phyloP scores from a whole-genome alignment of 2,113 vertebrate genomes.

The Arothron firmamentum region DNA sequence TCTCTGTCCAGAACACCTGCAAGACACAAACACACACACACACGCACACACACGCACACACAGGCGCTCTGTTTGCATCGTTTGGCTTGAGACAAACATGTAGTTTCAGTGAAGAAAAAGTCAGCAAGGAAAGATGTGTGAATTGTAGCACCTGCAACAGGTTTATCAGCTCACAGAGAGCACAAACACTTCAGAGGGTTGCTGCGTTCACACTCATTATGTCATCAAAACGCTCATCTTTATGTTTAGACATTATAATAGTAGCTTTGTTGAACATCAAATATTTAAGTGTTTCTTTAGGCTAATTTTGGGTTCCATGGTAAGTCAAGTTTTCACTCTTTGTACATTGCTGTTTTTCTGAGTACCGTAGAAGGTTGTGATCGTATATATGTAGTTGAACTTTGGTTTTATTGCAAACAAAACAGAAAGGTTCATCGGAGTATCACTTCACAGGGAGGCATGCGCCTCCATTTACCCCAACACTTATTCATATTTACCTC shows the following conservation, averaged over 20 bases:
- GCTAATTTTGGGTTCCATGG: too few species aligned
- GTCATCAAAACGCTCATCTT: neutral
- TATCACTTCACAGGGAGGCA: neutral
- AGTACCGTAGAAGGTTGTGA: too few species aligned
- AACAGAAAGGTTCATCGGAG: too few species aligned
- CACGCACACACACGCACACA: neutral
- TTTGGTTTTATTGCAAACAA: too few species aligned
- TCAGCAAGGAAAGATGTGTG: slow-evolving; percentile 9
- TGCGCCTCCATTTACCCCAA: neutral
- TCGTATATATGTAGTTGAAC: too few species aligned
- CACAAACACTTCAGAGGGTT: neutral
- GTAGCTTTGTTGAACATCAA: neutral
- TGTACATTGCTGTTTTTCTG: too few species aligned
- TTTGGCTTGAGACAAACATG: neutral
- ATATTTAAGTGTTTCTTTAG: too few species aligned
- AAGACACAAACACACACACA: neutral
- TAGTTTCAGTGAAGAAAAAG: neutral
- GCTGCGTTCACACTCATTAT: too few species aligned
- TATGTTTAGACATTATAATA: neutral
- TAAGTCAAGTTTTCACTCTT: too few species aligned
- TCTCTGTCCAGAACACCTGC: slow-evolving; percentile 77
- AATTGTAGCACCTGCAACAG: slow-evolving; percentile 28
- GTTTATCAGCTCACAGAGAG: slow-evolving; percentile 1
- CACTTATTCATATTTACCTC: slow-evolving; percentile 28
- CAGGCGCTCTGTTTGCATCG: neutral